Evolutionary conservation across 2,113 vertebrate genomes (phyloP).

Genomic region (Thymallus thymallus): DNA sequence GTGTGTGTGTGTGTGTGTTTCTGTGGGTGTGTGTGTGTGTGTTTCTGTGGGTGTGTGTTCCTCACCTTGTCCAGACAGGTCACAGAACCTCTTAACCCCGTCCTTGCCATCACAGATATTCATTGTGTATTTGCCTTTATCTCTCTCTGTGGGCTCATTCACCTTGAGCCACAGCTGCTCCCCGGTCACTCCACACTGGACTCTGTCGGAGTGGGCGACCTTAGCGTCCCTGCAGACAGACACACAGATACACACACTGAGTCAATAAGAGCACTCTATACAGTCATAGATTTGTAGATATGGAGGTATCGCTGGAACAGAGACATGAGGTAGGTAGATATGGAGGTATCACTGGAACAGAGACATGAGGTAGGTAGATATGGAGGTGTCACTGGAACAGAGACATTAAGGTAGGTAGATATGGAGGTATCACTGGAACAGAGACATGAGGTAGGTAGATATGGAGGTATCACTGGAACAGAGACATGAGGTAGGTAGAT

Average conservation of each 20-base stretch:
- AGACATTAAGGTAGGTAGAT: too few species aligned
- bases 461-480: too few species aligned
- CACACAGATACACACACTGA: background rate
- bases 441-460: too few species aligned
- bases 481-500: too few species aligned
- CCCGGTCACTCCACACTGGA: slow-evolving; percentile 87
- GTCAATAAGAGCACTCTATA: too few species aligned
- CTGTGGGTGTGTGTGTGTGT: too few species aligned
- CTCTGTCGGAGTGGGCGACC: slow-evolving; percentile 87
- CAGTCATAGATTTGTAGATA: too few species aligned
- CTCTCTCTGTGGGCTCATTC: slow-evolving; percentile 94
- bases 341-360: background rate
- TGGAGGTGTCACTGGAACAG: too few species aligned
- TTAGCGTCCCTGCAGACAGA: slow-evolving; percentile 76
- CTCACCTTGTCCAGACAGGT: slow-evolving; percentile 90
- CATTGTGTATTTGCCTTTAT: slow-evolving; percentile 93
- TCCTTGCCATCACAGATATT: slow-evolving; percentile 93
- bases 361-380: too few species aligned
- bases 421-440: too few species aligned
- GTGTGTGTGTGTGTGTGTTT: too few species aligned
- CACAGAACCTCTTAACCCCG: slow-evolving; percentile 81
- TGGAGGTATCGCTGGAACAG: background rate
- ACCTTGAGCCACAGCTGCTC: slow-evolving; percentile 97
- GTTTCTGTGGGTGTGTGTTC: background rate
- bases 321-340: background rate